Base-by-base conservation (phyloP, 2,113 vertebrate species). In the Oreocharis arfaki region DNA sequence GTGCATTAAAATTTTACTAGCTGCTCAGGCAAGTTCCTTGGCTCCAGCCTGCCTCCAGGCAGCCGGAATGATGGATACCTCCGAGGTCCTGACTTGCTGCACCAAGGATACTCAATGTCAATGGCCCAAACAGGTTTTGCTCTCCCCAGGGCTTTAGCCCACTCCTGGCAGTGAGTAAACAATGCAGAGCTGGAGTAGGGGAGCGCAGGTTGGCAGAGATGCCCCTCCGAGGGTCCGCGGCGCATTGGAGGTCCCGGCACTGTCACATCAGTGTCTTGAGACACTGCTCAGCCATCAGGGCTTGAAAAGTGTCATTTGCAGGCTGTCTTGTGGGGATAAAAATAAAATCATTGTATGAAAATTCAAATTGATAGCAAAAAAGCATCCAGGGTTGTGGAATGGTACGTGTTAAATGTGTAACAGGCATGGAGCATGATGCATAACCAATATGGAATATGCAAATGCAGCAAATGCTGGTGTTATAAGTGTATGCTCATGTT, bases 1-100 rank as follows among this genome's bases (percentile, higher is more conserved):
- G 99, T 99, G 99, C 99, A 99, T 99, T 99, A 99, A 98, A 99
- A 99, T 99, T 99, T 99, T 99, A 99, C 99, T 99, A 98, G 99
- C 98, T 98, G 98, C 98, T 98, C 98, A 60, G 96, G 98, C 98
- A 98, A 99, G 98, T 98, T 98, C 98, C 98, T 98, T 94, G 96
- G 98, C 98, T 98, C 97, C 91, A 93, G 97, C 95, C 96, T 97
- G 95, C 96, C 98, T 98, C 81, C 59, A 94, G 98, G 98, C 98
- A 98, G 98, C 97, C 97, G 81, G 93, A 88, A 97, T 98, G 98
- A 98, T 98, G 97, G 98, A 99, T 98, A 97, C 98, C 98, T 98
- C 96, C 17, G 19, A 97, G 98, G 98, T 98, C 98, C 97, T 97
- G 97, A 95, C 98, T 98, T 97, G 97, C 98, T 97, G 97, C 98